phyloP scores from a whole-genome alignment of 2,888 invertebrate genomes.

The Bombyx huttoni region DNA sequence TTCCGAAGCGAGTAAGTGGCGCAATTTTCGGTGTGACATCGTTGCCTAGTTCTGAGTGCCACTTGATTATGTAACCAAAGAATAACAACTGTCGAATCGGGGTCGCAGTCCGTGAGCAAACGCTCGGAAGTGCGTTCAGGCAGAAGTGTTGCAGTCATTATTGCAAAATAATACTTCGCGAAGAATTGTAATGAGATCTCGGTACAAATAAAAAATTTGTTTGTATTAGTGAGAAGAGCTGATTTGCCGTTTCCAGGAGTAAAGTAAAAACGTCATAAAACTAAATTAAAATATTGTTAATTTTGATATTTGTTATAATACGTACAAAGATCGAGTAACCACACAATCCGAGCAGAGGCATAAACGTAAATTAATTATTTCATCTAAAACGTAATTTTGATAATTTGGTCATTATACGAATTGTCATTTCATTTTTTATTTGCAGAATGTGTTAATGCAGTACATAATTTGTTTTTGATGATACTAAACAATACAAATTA shows the following conservation, averaged over 20 bases:
- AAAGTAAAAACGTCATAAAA: no score
- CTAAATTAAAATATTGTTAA: no score
- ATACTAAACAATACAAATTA: no score
- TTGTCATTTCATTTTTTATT: no score
- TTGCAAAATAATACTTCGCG: slow-evolving; percentile 3
- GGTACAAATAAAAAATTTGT: not conserved
- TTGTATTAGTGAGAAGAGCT: not conserved
- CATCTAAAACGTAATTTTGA: no score
- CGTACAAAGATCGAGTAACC: no score
- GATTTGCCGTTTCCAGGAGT: not conserved
- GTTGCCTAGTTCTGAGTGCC: slow-evolving; percentile 67
- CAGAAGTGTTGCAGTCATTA: slow-evolving; percentile 9
- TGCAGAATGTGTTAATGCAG: no score
- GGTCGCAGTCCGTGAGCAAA: slow-evolving; percentile 53
- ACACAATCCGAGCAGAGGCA: no score
- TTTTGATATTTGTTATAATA: no score
- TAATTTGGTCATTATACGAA: no score
- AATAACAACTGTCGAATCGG: slow-evolving; percentile 58
- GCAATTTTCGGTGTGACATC: slow-evolving; percentile 69
- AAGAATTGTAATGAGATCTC: not conserved
- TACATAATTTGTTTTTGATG: no score
- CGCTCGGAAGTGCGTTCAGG: slow-evolving; percentile 45
- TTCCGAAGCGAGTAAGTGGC: slow-evolving; percentile 43
- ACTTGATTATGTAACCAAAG: slow-evolving; percentile 63
- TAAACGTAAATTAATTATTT: no score